These are phyloP conservation scores for Charaxes varanes DNA, from an alignment of 1,140 invertebrate species.

Conservation along the genomic window DNA sequence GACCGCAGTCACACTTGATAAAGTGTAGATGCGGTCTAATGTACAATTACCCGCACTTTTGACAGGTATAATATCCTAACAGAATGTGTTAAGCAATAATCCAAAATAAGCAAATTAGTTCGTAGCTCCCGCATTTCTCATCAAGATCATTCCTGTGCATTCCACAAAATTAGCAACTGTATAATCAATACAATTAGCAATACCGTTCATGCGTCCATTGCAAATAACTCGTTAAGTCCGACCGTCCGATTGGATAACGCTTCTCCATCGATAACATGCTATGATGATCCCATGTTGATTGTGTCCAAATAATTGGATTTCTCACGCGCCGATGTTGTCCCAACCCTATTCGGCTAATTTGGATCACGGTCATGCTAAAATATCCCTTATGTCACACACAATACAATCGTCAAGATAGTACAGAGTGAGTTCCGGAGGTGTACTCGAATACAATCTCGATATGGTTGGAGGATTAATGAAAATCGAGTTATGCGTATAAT, in stretches of 20 bases:
- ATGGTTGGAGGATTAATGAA: conserved; percentile 27
- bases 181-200: conserved; percentile 8
- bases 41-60: no score
- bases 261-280: conserved; percentile 22
- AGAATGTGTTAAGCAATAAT: no score
- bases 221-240: conserved; percentile 18
- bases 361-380: conserved; percentile 1
- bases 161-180: background rate
- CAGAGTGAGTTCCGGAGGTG: conserved; percentile 6
- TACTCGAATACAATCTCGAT: conserved; percentile 7
- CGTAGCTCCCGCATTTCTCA: no score
- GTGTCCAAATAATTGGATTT: conserved; percentile 39
- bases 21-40: no score
- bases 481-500: conserved; percentile 31
- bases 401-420: background rate
- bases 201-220: conserved; percentile 5
- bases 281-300: conserved; percentile 34
- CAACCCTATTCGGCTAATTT: conserved; percentile 14
- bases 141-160: no score
- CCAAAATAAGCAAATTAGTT: background rate
- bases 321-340: conserved; percentile 21
- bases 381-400: background rate
- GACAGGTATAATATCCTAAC: no score
- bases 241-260: conserved; percentile 18
- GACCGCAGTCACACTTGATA: no score